A percentile compares a stretch with the other conserved stretches of the same genome.
These are phyloP conservation scores for Cyaniris semiargus DNA, from an alignment of 2,888 invertebrate genomes.

Conservation along the genomic window DNA sequence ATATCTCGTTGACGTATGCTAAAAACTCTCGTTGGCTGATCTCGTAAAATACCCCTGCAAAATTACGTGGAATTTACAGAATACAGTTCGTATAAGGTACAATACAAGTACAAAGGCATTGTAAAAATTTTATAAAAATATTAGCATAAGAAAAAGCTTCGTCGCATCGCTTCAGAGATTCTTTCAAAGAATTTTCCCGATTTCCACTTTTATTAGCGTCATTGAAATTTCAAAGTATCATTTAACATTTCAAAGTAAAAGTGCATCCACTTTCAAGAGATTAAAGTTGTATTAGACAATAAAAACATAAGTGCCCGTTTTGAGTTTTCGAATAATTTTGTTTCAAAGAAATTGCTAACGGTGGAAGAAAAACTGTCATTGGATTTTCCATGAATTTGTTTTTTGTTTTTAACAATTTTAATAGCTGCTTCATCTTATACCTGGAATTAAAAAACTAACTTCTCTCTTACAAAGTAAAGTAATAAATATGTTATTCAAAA, in stretches of 20 bases:
- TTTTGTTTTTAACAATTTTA: not conserved
- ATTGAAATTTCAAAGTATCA: slow-evolving; percentile 20
- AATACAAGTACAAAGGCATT: not conserved
- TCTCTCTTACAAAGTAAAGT: not conserved
- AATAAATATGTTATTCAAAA: no score
- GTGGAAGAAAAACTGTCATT: not conserved
- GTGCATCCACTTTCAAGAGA: slow-evolving; percentile 17
- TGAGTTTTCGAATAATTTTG: not conserved
- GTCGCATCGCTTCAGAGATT: not conserved
- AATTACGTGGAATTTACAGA: not conserved
- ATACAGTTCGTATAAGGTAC: not conserved
- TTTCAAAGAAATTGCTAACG: not conserved
- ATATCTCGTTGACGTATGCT: no score
- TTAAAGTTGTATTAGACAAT: not conserved
- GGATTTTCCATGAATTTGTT: not conserved
- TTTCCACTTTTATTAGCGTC: slow-evolving; percentile 2
- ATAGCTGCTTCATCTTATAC: not conserved
- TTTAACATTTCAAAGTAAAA: slow-evolving; percentile 22
- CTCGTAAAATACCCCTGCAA: not conserved
- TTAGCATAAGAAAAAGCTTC: slow-evolving; percentile 5
- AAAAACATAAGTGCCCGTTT: not conserved
- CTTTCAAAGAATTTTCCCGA: slow-evolving; percentile 8
- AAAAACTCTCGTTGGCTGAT: no score
- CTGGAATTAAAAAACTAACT: not conserved
- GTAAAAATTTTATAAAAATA: not conserved